Conservation (phyloP, 2,113 vertebrate genomes). For the Asarcornis scutulata region DNA sequence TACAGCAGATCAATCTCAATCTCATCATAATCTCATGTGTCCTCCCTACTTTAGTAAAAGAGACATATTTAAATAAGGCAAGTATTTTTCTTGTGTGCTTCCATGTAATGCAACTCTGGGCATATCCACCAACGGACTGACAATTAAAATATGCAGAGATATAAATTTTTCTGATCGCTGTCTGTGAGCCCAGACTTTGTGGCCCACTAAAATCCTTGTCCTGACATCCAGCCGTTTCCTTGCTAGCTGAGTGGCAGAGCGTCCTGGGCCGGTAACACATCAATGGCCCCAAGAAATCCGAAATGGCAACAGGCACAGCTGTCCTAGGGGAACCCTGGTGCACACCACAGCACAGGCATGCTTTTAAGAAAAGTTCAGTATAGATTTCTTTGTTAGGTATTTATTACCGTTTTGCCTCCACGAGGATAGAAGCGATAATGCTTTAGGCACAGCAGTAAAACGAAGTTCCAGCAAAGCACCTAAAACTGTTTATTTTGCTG, state of each 20-base stretch:
- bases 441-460: neutral
- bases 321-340: neutral
- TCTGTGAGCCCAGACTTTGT: neutral
- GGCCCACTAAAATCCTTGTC: neutral
- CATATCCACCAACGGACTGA: neutral
- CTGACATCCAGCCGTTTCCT: neutral
- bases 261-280: neutral
- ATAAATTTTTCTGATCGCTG: neutral
- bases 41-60: neutral
- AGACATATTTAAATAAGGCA: neutral
- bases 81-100: neutral
- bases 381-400: neutral
- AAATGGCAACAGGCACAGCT: neutral
- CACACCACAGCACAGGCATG: rapidly evolving
- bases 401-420: neutral
- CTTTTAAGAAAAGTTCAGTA: neutral
- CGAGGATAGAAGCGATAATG: neutral
- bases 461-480: neutral
- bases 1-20: neutral
- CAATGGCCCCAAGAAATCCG: neutral
- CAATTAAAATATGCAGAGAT: neutral
- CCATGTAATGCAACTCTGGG: neutral
- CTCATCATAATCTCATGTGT: neutral
- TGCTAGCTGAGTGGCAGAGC: neutral
- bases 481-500: neutral